These are phyloP conservation scores for Bellardia pandia DNA, from an alignment of 2,888 invertebrate species.

Conservation along the genomic window DNA sequence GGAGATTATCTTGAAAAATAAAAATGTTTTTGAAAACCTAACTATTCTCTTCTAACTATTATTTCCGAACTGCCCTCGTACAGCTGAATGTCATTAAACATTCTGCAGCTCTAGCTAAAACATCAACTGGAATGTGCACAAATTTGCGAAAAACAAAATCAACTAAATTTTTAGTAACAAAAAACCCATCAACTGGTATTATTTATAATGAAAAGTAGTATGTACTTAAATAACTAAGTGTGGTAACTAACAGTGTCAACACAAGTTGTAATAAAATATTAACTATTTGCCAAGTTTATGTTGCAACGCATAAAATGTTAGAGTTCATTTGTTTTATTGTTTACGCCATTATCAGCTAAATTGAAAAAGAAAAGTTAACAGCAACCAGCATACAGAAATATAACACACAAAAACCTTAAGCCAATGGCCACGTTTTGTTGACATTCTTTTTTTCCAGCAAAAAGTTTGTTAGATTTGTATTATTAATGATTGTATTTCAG, in stretches of 20 bases:
- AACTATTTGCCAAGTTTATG: not conserved
- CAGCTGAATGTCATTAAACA: not conserved
- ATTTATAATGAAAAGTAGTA: not conserved
- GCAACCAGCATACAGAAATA: too few species aligned
- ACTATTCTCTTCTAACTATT: too few species aligned
- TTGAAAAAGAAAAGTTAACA: not conserved
- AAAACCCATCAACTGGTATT: conserved; percentile 3
- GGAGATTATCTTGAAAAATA: too few species aligned
- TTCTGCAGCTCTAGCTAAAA: not conserved
- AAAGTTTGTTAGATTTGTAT: too few species aligned
- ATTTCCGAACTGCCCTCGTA: too few species aligned
- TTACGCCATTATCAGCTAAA: not conserved
- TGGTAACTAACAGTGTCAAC: not conserved
- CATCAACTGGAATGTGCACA: not conserved
- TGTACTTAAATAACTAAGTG: not conserved
- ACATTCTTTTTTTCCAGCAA: too few species aligned
- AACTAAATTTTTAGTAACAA: not conserved
- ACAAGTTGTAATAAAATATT: not conserved
- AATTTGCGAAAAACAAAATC: not conserved
- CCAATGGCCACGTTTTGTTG: too few species aligned
- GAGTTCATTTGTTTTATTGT: conserved; percentile 51
- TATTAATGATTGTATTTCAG: too few species aligned
- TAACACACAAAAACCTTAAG: too few species aligned
- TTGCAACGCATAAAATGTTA: conserved; percentile 25
- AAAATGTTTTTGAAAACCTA: too few species aligned